Conservation (phyloP, 2,113 vertebrate species). For the Calidris pugnax region DNA sequence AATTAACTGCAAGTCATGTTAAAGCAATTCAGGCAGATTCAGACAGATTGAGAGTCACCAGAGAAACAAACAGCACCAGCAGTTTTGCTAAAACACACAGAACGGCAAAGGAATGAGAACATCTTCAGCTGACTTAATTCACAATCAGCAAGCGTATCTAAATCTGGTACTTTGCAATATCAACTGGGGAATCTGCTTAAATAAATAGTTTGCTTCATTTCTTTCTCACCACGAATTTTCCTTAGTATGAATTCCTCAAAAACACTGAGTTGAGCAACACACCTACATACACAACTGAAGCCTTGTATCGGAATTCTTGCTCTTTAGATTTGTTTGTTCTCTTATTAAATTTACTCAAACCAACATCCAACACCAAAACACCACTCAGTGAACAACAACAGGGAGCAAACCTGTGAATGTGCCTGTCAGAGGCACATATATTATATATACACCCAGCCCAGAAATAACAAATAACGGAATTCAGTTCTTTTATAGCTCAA, state of each 20-base stretch:
- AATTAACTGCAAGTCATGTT: slow-evolving; percentile 38
- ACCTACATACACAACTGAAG: background rate
- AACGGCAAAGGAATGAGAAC: background rate
- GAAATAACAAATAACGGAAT: background rate
- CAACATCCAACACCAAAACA: background rate
- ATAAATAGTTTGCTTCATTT: background rate
- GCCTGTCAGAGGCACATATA: background rate
- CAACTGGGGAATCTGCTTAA: background rate
- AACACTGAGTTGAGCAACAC: rapidly evolving
- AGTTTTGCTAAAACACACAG: slow-evolving; percentile 22
- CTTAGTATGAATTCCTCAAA: background rate
- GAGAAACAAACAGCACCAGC: slow-evolving; percentile 41
- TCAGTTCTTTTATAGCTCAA: background rate
- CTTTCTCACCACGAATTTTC: background rate
- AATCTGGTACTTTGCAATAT: background rate
- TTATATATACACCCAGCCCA: background rate
- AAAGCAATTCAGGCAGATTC: slow-evolving; percentile 29
- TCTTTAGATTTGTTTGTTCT: background rate
- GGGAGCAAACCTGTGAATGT: background rate
- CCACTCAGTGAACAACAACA: background rate
- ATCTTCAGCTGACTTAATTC: slow-evolving; percentile 39
- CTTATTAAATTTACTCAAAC: background rate
- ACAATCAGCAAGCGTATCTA: background rate
- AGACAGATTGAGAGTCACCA: slow-evolving; percentile 19
- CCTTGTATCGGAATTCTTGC: background rate